Percentiles rank a stretch among this genome's conserved stretches.
Evolutionary conservation across 2,888 invertebrate genomes (phyloP).

Genomic region (Stenurella melanura): DNA sequence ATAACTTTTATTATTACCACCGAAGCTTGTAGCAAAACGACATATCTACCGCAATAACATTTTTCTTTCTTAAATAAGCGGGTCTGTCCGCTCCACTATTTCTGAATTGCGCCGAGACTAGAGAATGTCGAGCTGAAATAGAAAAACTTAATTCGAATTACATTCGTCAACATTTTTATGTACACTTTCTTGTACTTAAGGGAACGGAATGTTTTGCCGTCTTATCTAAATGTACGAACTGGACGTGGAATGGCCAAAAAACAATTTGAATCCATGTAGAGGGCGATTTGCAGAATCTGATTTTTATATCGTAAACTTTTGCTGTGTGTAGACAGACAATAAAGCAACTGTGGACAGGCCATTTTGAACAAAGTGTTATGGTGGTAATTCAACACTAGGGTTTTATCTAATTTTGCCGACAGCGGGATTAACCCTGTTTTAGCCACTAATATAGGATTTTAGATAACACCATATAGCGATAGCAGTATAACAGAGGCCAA

Average conservation of each 20-base stretch:
- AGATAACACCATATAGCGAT: constrained; percentile 35
- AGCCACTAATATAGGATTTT: constrained; percentile 43
- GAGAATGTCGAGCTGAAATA: neutral
- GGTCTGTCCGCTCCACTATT: too few species aligned
- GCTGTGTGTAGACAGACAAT: constrained; percentile 14
- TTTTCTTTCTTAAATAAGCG: too few species aligned
- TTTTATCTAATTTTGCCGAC: constrained; percentile 41
- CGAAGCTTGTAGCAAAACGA: too few species aligned
- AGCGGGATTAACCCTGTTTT: constrained; percentile 40
- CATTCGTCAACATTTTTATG: constrained; percentile 30
- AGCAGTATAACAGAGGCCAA: constrained; percentile 1
- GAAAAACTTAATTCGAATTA: constrained; percentile 30
- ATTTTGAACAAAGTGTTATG: constrained; percentile 28
- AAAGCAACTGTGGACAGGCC: constrained; percentile 18
- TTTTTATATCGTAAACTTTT: constrained; percentile 10
- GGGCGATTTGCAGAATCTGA: constrained; percentile 18
- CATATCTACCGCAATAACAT: too few species aligned
- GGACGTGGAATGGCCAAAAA: constrained; percentile 13
- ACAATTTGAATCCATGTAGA: constrained; percentile 13
- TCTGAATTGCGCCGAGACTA: neutral
- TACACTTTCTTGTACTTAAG: constrained; percentile 18
- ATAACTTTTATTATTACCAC: too few species aligned
- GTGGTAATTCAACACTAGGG: constrained; percentile 26
- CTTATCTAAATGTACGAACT: constrained; percentile 22
- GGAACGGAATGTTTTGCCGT: neutral